A percentile compares a stretch with the other conserved stretches of the same genome.
phyloP scores from a whole-genome alignment of 2,113 vertebrate species.

The Rynchops niger region DNA sequence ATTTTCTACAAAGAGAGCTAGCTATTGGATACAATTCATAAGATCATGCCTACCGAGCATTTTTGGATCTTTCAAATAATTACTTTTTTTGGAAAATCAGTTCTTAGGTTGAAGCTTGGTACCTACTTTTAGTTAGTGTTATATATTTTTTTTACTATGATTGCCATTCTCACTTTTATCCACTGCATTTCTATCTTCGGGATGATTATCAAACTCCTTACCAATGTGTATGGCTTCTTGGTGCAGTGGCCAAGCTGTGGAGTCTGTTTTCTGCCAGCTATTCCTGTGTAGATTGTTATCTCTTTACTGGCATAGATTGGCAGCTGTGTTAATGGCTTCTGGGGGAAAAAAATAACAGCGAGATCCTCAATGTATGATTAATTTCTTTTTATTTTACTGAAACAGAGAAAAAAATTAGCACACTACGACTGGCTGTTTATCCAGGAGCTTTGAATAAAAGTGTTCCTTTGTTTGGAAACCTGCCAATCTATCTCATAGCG shows the following conservation, averaged over 20 bases:
- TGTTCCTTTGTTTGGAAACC: background rate
- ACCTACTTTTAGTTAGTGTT: background rate
- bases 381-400: background rate
- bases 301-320: background rate
- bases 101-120: background rate
- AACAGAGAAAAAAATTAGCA: background rate
- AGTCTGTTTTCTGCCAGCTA: background rate
- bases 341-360: background rate
- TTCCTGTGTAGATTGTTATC: background rate
- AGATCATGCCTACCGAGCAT: background rate
- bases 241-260: background rate
- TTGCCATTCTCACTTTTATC: background rate
- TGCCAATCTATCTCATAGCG: background rate
- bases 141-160: fast-evolving
- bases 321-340: background rate
- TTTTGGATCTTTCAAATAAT: background rate
- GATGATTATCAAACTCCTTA: background rate
- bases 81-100: background rate
- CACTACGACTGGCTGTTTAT: background rate
- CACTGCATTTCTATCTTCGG: background rate
- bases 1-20: background rate
- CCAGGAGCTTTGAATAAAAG: background rate
- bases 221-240: background rate
- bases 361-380: background rate
- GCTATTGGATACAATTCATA: background rate